Evolutionary conservation across 23 tunicate species (phyloP).

Genomic region (Botrylloides violaceus): DNA sequence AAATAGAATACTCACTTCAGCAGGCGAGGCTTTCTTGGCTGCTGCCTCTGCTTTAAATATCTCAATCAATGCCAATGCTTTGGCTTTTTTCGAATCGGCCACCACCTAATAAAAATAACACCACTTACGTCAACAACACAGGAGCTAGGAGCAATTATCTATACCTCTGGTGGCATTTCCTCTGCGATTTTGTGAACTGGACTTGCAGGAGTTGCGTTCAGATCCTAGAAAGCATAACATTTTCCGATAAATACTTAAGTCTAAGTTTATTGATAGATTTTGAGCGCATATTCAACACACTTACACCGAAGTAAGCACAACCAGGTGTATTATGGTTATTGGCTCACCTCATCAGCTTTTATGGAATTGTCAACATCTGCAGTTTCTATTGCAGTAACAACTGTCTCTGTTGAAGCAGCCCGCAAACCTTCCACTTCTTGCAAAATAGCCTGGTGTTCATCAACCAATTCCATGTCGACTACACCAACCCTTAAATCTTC

Average conservation of each 20-base stretch:
- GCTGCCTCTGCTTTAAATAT: conserved; percentile 44
- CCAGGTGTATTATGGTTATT: too few species aligned
- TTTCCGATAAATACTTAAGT: too few species aligned
- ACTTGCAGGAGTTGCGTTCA: too few species aligned
- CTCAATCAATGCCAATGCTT: conserved; percentile 47
- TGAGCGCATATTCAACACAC: too few species aligned
- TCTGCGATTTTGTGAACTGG: too few species aligned
- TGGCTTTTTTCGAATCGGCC: conserved; percentile 28
- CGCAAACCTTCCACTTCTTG: neutral
- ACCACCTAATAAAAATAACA: neutral
- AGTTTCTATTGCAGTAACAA: neutral
- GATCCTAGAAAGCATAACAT: too few species aligned
- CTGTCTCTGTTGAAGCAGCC: conserved; percentile 6
- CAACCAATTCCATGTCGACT: neutral
- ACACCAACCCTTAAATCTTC: neutral
- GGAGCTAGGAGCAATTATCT: too few species aligned
- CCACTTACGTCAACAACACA: too few species aligned
- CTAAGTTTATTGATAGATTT: too few species aligned
- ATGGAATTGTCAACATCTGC: neutral
- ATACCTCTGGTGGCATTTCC: too few species aligned
- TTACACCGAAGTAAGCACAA: too few species aligned
- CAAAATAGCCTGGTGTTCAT: conserved; percentile 13
- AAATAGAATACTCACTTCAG: neutral
- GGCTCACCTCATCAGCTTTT: neutral
- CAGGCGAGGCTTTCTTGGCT: neutral